These are phyloP conservation scores for Orcinus orca DNA, from an alignment of 2,113 vertebrate species.

Conservation along the genomic window DNA sequence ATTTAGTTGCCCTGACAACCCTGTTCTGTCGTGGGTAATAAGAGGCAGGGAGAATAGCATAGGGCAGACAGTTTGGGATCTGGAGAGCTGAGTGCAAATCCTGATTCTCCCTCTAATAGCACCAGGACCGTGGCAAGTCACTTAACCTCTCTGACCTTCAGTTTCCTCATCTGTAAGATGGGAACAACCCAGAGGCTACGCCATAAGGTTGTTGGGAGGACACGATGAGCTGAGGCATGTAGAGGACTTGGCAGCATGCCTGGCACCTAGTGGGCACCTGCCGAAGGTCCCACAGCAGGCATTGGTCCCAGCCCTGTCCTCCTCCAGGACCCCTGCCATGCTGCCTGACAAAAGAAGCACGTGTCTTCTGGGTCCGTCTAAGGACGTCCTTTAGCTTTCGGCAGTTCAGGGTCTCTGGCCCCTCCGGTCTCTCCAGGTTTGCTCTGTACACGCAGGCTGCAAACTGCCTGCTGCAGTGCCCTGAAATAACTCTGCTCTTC, in stretches of 20 bases:
- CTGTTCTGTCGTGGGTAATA: not conserved
- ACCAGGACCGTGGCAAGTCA: not conserved
- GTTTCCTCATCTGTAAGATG: not conserved
- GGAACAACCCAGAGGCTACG: not conserved
- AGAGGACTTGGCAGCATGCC: not conserved
- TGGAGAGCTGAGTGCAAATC: not conserved
- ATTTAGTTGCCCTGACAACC: not conserved
- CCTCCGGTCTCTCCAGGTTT: not conserved
- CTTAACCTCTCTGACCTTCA: not conserved
- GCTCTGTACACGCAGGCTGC: constrained; percentile 16
- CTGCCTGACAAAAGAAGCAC: not conserved
- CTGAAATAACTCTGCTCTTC: constrained; percentile 74
- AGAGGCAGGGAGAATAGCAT: not conserved
- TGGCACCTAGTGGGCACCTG: not conserved
- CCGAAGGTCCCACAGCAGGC: not conserved
- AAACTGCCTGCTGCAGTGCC: constrained; percentile 44
- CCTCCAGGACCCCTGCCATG: not conserved
- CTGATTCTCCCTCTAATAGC: not conserved
- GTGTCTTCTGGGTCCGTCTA: not conserved
- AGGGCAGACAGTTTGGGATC: not conserved
- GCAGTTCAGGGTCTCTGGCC: not conserved
- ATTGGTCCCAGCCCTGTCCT: not conserved
- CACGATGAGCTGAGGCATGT: not conserved
- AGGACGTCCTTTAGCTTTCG: not conserved
- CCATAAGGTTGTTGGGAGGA: not conserved